Conservation (phyloP, 1,140 invertebrate species). For the Papilio dardanus region DNA sequence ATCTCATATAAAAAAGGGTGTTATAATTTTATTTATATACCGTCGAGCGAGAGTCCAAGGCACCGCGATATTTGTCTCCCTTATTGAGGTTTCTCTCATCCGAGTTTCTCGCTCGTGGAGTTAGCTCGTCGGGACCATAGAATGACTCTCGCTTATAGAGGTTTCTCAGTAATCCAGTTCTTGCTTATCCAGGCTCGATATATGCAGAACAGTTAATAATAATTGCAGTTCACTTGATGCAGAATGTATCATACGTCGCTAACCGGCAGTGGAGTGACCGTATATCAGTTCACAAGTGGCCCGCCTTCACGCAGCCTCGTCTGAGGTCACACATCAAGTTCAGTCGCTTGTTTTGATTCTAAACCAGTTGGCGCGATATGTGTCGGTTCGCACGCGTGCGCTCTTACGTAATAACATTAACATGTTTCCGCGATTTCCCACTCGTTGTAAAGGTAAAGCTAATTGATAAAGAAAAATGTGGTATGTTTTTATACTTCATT, state of each 20-base stretch:
- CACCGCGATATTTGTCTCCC: too few relatives aligned
- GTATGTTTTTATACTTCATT: neutral
- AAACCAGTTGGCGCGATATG: conserved; percentile 54
- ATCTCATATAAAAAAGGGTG: too few relatives aligned
- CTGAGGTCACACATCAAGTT: conserved; percentile 76
- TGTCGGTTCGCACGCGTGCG: conserved; percentile 45
- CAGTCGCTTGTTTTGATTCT: conserved; percentile 52
- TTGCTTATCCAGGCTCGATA: too few relatives aligned
- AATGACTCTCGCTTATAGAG: too few relatives aligned
- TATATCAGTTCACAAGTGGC: conserved; percentile 48
- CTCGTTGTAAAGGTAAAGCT: conserved; percentile 38
- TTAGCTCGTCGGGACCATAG: too few relatives aligned
- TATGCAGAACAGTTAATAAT: too few relatives aligned
- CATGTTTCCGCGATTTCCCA: conserved; percentile 52
- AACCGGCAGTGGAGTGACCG: conserved; percentile 32
- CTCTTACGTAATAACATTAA: conserved; percentile 43
- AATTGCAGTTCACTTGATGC: neutral
- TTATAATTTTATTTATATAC: too few relatives aligned
- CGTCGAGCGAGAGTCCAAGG: too few relatives aligned
- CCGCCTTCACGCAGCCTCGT: conserved; percentile 55
- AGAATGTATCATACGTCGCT: conserved; percentile 19
- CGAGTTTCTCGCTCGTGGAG: too few relatives aligned
- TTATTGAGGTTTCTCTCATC: too few relatives aligned
- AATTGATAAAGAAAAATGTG: conserved; percentile 29
- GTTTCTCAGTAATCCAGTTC: too few relatives aligned